Evolutionary conservation across 2,113 vertebrate genomes (phyloP).

Genomic region (Saguinus midas): DNA sequence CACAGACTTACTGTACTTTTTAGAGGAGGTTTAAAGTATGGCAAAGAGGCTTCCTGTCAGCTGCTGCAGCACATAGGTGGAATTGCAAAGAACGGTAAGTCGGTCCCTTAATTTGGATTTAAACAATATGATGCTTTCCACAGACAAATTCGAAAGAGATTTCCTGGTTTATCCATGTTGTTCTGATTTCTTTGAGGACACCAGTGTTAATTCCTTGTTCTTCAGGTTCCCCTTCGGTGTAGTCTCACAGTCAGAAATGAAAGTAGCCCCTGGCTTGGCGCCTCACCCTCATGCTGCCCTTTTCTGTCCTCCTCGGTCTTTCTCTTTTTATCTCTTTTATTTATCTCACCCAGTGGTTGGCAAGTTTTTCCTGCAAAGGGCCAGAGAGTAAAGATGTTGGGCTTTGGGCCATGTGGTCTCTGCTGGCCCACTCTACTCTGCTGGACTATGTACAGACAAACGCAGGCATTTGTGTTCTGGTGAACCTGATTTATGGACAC

Average conservation of each 20-base stretch:
- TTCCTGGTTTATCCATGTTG: background rate
- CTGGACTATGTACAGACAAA: fast-evolving
- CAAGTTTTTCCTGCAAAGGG: background rate
- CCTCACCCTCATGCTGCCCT: no score
- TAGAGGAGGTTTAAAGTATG: background rate
- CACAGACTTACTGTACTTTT: background rate
- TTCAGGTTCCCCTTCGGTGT: fast-evolving
- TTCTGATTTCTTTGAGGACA: background rate
- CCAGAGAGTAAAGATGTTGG: background rate
- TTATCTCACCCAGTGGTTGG: background rate
- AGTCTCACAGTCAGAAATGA: background rate
- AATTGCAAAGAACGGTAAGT: background rate
- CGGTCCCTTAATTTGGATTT: background rate
- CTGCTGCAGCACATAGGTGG: background rate
- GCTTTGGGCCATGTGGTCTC: background rate
- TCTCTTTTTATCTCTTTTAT: background rate
- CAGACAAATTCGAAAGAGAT: background rate
- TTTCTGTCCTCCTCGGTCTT: background rate
- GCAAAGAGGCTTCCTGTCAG: background rate
- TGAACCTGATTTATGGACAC: background rate
- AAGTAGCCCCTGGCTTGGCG: background rate
- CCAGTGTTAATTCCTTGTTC: background rate
- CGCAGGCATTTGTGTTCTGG: fast-evolving
- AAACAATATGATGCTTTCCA: background rate
- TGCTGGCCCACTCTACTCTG: background rate